These are phyloP conservation scores for Oreochromis tanganicae DNA, from an alignment of 2,113 vertebrate species.

Conservation along the genomic window DNA sequence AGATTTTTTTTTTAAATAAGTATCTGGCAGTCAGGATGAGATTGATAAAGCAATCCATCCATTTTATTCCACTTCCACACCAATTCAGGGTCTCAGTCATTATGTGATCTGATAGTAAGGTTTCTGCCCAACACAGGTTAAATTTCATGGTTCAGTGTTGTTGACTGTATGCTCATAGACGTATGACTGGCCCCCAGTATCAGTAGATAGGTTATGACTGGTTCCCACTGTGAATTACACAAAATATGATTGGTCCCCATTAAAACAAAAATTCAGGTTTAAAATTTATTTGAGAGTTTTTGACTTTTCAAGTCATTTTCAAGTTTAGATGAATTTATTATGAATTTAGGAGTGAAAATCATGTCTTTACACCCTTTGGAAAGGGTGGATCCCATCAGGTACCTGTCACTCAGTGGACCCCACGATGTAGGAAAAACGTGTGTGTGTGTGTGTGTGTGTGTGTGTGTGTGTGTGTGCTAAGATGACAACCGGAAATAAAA, in stretches of 20 bases:
- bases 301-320: background rate
- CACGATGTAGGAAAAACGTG: fast-evolving
- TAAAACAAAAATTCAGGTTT: background rate
- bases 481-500: too few relatives aligned
- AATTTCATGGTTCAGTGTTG: background rate
- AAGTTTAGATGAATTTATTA: background rate
- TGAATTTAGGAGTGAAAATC: background rate
- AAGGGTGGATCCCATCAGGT: background rate
- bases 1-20: fast-evolving
- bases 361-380: background rate
- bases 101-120: fast-evolving
- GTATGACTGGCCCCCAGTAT: background rate
- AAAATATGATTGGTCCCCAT: background rate
- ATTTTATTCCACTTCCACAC: too few relatives aligned
- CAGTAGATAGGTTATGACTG: too few relatives aligned
- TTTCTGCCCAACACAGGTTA: background rate
- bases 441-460: background rate
- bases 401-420: background rate
- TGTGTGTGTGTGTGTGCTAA: too few relatives aligned
- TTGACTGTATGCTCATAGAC: background rate
- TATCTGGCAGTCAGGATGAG: too few relatives aligned
- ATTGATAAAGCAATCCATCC: too few relatives aligned
- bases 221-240: background rate
- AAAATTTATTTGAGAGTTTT: background rate
- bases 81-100: too few relatives aligned